These are phyloP conservation scores for Coleophora flavipennella DNA, from an alignment of 2,888 invertebrate genomes.

Conservation along the genomic window DNA sequence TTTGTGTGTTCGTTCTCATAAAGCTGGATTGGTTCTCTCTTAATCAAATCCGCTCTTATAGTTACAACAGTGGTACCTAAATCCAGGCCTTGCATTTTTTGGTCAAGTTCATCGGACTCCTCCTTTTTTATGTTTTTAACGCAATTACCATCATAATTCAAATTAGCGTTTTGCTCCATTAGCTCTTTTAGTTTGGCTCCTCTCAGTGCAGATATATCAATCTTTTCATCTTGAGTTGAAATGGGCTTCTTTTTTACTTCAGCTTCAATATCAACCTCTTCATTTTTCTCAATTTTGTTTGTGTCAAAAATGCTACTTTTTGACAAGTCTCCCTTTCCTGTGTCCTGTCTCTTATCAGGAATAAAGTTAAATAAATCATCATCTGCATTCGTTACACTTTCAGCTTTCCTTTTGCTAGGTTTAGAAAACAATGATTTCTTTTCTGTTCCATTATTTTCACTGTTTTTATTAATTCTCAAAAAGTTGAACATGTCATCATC, in stretches of 20 bases:
- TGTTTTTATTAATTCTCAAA: conserved; percentile 24
- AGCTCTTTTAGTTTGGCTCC: conserved; percentile 51
- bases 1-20: conserved; percentile 19
- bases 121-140: conserved; percentile 34
- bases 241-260: conserved; percentile 14
- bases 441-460: conserved; percentile 16
- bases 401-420: conserved; percentile 45
- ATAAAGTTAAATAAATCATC: conserved; percentile 59
- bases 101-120: conserved; percentile 38
- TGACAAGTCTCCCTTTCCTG: conserved; percentile 5
- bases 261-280: conserved; percentile 12
- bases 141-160: conserved; percentile 14
- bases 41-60: conserved; percentile 45
- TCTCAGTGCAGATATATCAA: conserved; percentile 41
- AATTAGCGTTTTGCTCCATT: conserved; percentile 28
- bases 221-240: conserved; percentile 10
- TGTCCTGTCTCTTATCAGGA: conserved; percentile 24
- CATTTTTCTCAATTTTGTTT: conserved; percentile 11
- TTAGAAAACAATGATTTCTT: conserved; percentile 46
- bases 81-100: conserved; percentile 43
- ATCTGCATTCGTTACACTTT: conserved; percentile 33
- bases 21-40: conserved; percentile 39
- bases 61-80: conserved; percentile 47
- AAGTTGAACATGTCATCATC: conserved; percentile 51
- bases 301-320: conserved; percentile 26